Percentiles rank a stretch among this genome's conserved stretches.
Conservation (phyloP, 2,113 vertebrate species). For the Zosterops lateralis region DNA sequence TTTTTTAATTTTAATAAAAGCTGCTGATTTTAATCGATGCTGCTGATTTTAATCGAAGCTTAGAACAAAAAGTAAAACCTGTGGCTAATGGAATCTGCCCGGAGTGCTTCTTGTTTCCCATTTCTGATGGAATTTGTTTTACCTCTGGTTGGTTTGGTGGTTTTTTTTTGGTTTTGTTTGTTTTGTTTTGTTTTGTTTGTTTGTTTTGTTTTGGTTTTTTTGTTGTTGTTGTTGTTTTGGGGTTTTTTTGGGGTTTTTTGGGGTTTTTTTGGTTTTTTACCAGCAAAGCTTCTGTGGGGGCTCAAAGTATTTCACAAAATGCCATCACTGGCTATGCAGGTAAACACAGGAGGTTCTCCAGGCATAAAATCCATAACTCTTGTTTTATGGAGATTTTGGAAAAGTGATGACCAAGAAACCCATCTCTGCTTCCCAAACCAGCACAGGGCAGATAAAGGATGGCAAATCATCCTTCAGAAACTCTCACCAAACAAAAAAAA, state of each 20-base stretch:
- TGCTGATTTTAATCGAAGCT: background rate
- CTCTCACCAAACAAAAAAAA: background rate
- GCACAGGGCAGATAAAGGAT: rapidly evolving
- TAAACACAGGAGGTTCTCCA: background rate
- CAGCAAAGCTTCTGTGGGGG: background rate
- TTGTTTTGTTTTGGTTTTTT: no score
- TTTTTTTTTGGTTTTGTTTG: no score
- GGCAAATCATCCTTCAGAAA: background rate
- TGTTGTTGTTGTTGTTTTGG: no score
- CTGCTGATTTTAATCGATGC: background rate
- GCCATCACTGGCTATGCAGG: rapidly evolving
- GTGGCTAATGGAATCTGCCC: background rate
- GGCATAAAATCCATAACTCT: background rate
- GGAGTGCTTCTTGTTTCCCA: background rate
- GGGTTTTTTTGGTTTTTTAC: background rate
- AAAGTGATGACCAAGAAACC: background rate
- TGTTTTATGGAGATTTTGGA: background rate
- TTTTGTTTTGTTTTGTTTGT: no score
- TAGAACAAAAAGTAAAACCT: slow-evolving; percentile 19
- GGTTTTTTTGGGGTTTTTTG: no score
- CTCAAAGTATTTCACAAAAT: background rate
- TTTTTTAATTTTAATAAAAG: background rate
- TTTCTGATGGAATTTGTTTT: background rate
- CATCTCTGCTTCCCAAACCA: background rate
- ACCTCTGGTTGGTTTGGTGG: background rate